Evolutionary conservation across 2,797 vertebrate genomes (phyloP), one percentile per base, ranked within the genome.

Genomic region (Oceanodroma leucorhoa): DNA sequence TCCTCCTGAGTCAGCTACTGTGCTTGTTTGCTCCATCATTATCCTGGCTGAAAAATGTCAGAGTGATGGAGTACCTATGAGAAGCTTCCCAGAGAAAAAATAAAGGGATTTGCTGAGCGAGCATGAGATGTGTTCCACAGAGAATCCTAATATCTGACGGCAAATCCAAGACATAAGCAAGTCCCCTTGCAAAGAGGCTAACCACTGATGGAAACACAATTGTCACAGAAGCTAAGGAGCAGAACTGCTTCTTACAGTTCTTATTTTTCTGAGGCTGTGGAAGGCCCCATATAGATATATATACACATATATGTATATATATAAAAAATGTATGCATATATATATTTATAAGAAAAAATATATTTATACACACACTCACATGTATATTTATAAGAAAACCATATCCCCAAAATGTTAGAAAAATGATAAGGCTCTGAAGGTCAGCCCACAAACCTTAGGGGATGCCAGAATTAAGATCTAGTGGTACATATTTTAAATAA

Each of bases 51-150:
- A 96, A 96, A 95, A 96, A 92, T 97, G 96, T 97, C 96, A 97
- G 90, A 93, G 91, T 97, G 96, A 97, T 97, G 97, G 96, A 97
- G 91, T 87, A 96, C 96, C 96, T 95, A 20, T 16, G 81, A 96
- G 85, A 87, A 96, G 80, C 73, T 95, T 96, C 87, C 87, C 89
- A 79, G 94, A 71, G 84, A 65, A 92, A 94, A 94, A 96, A 95
- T 51, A 60, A 53, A 86, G 66, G 88, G 83, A 89, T 95, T 87
- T 96, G 96, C 95, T 97, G 97, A 97, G 83, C 24, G 70, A 92
- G 95, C 96, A 95, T 2, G 38, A 90, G 69, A 54, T 13, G 66
- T 67, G 62, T 85, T 96, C 92, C 77, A 81, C 73, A 19, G 89
- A 96, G 96, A 96, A 95, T 96, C 90, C 87, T 93, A 94, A 95